Evolutionary conservation across 2,888 invertebrate species (phyloP), one percentile per base, ranked within the genome.

Genomic region (Heliconius aoede): DNA sequence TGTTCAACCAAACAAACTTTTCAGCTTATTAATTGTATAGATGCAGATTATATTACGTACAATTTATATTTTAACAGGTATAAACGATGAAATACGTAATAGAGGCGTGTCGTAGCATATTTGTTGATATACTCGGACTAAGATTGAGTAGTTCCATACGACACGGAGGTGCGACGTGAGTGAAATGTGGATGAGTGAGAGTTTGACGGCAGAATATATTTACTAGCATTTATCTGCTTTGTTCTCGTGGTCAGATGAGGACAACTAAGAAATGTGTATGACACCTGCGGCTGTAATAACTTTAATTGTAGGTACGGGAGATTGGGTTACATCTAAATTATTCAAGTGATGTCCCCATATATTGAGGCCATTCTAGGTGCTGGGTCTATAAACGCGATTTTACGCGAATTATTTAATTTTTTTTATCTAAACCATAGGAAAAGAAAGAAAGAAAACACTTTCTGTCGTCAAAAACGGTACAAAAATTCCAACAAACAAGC

Each of bases 141-240:
- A 40, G 72, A 61, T 36, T 60, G 36, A 72, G 72, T 26, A 61
- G 60, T 36, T 13, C 18, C 7, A 21, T 46, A 7, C 32, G 40
- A 21, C 60, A 60, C 36, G 18, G 32, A 72, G 72, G 40, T 72
- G 11, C 58, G 36, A 72, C 72, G 72, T 72, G 72, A 72, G 21
- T 40, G 21, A 60, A 61, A 72, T 72, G 58, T 18, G 60, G 21
- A 72, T 40, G 24, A 36, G 18, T 26, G 36, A 72, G 60, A 24
- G 26, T 60, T 60, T 36, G 26, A 72, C 26, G 40, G 28, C 60
- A 40, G 5, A 72, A 62, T 62, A 61, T 26, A 28, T 62, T 30
- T n/a, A 62, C n/a, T 28, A 4, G 18, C 46, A 13, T 46, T 36
- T 36, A 36, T 11, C 55, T 55, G n/a, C 9, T 55, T 55, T 21